These are phyloP conservation scores for Tetragnatha montana DNA, from an alignment of 2,888 invertebrate species.

Conservation along the genomic window DNA sequence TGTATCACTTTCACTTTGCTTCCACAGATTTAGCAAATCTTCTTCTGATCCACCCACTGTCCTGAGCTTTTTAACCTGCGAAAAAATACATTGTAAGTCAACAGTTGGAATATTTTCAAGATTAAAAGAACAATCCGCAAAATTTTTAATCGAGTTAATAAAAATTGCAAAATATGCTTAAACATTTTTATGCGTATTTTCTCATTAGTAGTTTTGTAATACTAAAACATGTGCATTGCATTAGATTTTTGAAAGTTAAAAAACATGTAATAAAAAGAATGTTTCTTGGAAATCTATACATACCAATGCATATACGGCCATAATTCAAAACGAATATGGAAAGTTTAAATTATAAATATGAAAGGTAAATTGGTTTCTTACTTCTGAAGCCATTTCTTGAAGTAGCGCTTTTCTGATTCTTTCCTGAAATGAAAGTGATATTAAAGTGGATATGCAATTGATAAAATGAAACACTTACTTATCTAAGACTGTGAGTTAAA, in stretches of 20 bases:
- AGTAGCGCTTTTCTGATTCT: constrained; percentile 48
- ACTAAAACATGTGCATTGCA: background rate
- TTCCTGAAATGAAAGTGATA: constrained; percentile 22
- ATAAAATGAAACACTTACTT: too few relatives aligned
- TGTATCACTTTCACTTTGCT: constrained; percentile 27
- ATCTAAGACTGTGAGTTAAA: too few relatives aligned
- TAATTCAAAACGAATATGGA: background rate
- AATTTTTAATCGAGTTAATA: background rate
- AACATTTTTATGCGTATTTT: background rate
- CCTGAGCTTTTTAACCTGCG: constrained; percentile 53
- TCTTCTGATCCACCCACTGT: constrained; percentile 50
- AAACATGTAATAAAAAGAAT: too few relatives aligned
- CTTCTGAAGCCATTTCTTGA: constrained; percentile 59
- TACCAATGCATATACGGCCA: too few relatives aligned
- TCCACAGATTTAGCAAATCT: constrained; percentile 50
- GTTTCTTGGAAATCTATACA: too few relatives aligned
- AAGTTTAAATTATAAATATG: background rate
- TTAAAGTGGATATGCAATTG: background rate
- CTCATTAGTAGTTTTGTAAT: background rate
- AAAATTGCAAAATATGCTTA: background rate
- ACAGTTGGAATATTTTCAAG: background rate
- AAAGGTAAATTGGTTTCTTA: constrained; percentile 1
- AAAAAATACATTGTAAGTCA: background rate
- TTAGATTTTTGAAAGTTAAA: background rate
- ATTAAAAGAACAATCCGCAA: background rate